A percentile compares a stretch with the other conserved stretches of the same genome.
These are phyloP conservation scores for Teinopalpus imperialis DNA, from an alignment of 2,888 invertebrate genomes.

Conservation along the genomic window DNA sequence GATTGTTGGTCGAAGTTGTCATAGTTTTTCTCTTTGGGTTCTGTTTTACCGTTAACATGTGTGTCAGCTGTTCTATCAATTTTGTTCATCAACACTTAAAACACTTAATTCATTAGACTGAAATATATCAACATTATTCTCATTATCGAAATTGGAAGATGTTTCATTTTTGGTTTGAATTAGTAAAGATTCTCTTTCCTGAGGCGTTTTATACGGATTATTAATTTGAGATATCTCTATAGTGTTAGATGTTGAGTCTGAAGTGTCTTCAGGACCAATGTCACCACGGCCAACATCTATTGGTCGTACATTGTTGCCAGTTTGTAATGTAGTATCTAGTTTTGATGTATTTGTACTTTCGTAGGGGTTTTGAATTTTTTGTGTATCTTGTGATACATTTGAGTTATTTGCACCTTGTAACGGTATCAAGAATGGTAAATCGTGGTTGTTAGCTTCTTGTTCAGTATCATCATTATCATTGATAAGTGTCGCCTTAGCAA, in stretches of 20 bases:
- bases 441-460: constrained; percentile 4
- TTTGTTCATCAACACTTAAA: constrained; percentile 8
- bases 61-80: not conserved
- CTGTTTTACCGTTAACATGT: not conserved
- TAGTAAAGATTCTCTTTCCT: constrained; percentile 42
- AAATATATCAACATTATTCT: not conserved
- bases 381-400: not conserved
- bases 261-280: constrained; percentile 45
- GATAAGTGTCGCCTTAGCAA: constrained; percentile 19
- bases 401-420: not conserved
- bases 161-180: constrained; percentile 26
- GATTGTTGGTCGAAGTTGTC: constrained; percentile 31
- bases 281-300: constrained; percentile 47
- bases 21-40: constrained; percentile 4
- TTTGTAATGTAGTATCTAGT: constrained; percentile 14
- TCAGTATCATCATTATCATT: constrained; percentile 8
- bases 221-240: constrained; percentile 19
- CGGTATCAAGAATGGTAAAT: constrained; percentile 1
- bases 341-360: not conserved
- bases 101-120: not conserved
- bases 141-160: not conserved
- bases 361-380: not conserved
- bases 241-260: too few species aligned
- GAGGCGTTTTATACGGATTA: constrained; percentile 33
- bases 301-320: constrained; percentile 23